Base-by-base conservation (phyloP, 2,113 vertebrate genomes). In the Coregonus clupeaformis region DNA sequence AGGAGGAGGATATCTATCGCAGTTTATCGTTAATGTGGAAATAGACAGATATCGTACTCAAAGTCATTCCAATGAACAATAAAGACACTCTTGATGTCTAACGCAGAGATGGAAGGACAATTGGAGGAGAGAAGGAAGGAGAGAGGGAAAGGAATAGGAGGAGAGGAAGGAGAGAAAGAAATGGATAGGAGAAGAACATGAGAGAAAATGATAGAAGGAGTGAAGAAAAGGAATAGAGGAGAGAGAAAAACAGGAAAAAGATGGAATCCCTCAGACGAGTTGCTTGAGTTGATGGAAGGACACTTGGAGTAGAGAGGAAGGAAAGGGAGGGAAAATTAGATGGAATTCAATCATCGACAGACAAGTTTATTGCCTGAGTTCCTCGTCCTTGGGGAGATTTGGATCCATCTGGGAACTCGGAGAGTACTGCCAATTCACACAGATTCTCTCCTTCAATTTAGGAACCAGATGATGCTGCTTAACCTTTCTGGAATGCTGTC, bases 391-490 rank as follows among this genome's bases (percentile, higher is more conserved):
- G 6, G 85, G 85, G 87, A 91, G 84, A 91, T 86, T 82, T 83
- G 69, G 77, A 77, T 88, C 87, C 84, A 88, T 92, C 86, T 87
- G 88, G 86, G 86, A 76, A 84, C 7, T 22, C 68, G 49, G 80
- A 80, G 66, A 86, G 77, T 68, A 3, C 73, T 84, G 78, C 80
- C 87, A 84, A 80, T 85, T 84, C 85, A 78, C 77, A 82, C 72
- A 76, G 60, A 79, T 79, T 79, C 78, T 80, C 78, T 82, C 59
- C 77, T 83, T 89, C 47, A 77, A 89, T 89, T 89, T 88, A 68
- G 66, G 76, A 87, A 89, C 85, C 87, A 90, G 88, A 87, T 90
- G 89, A 82, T 72, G 60, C 77, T 45, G 62, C 78, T 89, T 87
- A 82, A 77, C 69, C 71, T 75, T 76, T 82, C 83, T 87, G 83